These are phyloP conservation scores for Macrobrachium rosenbergii DNA, from an alignment of 1,140 invertebrate species.

Conservation along the genomic window DNA sequence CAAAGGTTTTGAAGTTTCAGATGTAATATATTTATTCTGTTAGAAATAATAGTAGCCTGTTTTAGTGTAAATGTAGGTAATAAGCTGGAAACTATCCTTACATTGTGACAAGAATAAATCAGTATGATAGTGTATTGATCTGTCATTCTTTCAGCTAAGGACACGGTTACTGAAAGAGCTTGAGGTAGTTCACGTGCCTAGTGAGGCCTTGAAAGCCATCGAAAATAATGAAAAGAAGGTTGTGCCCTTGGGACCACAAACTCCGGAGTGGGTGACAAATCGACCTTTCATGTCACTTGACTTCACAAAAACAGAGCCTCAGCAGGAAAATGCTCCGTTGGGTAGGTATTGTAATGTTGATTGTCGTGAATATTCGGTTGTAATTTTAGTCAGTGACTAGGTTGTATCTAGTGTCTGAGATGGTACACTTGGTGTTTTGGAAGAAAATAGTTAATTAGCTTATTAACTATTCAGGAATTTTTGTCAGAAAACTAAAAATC, in stretches of 20 bases:
- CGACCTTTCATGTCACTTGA: conserved; percentile 54
- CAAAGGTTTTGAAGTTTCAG: too few species aligned
- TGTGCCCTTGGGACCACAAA: conserved; percentile 41
- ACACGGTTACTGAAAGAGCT: conserved; percentile 53
- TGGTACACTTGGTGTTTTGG: too few species aligned
- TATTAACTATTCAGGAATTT: too few species aligned
- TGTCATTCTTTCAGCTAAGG: conserved; percentile 27
- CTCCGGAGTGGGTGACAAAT: conserved; percentile 42
- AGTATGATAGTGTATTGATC: neutral
- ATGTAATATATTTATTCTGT: too few species aligned
- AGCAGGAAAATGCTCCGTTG: conserved; percentile 34
- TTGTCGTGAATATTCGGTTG: neutral
- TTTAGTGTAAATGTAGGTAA: too few species aligned
- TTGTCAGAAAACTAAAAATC: neutral
- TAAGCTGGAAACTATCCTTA: too few species aligned
- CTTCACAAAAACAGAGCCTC: conserved; percentile 47
- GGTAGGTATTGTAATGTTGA: conserved; percentile 15
- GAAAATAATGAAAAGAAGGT: conserved; percentile 9
- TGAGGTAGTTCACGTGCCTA: conserved; percentile 36
- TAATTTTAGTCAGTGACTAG: neutral
- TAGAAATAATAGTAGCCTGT: too few species aligned
- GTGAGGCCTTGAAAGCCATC: conserved; percentile 23
- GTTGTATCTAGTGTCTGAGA: too few species aligned
- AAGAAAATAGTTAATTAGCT: too few species aligned
- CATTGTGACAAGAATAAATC: too few species aligned